phyloP scores from a whole-genome alignment of 2,113 vertebrate species.

The Lontra canadensis region DNA sequence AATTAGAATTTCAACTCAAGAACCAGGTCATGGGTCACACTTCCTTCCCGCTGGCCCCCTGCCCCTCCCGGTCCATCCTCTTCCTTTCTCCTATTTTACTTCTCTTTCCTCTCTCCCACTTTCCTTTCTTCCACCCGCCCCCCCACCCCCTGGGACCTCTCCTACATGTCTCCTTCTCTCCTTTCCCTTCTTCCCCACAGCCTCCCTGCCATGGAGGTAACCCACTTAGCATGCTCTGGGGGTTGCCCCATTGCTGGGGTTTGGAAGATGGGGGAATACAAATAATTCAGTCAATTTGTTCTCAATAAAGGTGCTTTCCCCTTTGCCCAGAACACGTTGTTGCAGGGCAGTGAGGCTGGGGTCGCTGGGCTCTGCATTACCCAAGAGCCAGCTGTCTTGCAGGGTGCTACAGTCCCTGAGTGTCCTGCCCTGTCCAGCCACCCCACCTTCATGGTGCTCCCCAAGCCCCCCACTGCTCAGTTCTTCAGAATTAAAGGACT shows the following conservation, averaged over 20 bases:
- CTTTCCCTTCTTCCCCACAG: not conserved
- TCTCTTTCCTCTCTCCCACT: not conserved
- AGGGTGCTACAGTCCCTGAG: not conserved
- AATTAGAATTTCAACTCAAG: not conserved
- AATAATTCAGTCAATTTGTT: not conserved
- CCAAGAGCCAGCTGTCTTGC: not conserved
- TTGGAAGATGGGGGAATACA: not conserved
- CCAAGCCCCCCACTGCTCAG: not conserved
- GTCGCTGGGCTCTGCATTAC: not conserved
- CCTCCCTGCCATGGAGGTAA: not conserved
- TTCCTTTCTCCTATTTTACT: not conserved
- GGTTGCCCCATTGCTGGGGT: not conserved
- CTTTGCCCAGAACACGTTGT: not conserved
- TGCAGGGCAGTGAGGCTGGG: constrained; percentile 21
- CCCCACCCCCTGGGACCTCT: fast-evolving
- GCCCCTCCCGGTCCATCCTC: not conserved
- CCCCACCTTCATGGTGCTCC: not conserved
- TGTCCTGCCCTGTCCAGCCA: not conserved
- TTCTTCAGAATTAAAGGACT: not conserved
- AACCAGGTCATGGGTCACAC: not conserved
- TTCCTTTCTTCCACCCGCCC: not conserved
- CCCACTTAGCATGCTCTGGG: not conserved
- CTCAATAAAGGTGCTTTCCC: not conserved
- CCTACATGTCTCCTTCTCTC: not conserved
- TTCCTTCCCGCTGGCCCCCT: not conserved